Percentiles rank a stretch among this genome's conserved stretches.
These are phyloP conservation scores for Pipistrellus kuhlii DNA, from an alignment of 2,797 vertebrate genomes.

Conservation along the genomic window DNA sequence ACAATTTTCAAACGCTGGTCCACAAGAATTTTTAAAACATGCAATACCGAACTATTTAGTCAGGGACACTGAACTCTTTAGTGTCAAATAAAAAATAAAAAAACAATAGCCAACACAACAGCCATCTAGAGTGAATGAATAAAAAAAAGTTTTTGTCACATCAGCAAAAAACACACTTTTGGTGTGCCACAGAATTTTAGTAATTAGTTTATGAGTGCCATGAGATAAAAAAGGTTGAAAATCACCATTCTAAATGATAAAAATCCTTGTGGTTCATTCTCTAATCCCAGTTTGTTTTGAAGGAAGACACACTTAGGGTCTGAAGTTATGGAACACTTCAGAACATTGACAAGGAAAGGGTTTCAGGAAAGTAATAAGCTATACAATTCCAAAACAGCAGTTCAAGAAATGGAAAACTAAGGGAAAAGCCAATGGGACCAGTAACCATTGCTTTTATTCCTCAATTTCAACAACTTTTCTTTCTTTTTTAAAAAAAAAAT, in stretches of 20 bases:
- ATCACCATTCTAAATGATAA: neutral
- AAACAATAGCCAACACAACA: neutral
- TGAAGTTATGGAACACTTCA: neutral
- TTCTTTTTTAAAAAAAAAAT: too few relatives aligned
- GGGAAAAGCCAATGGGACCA: neutral
- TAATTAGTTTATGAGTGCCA: neutral
- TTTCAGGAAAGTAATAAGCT: neutral
- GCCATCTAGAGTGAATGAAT: neutral
- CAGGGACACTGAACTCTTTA: neutral
- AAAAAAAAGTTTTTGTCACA: neutral
- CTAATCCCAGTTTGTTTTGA: neutral
- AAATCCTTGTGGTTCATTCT: neutral
- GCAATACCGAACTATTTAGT: neutral
- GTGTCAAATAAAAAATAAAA: neutral
- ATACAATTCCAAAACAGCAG: neutral
- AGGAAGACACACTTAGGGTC: neutral
- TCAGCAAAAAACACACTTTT: neutral
- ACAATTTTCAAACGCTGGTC: neutral
- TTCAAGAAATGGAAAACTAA: neutral
- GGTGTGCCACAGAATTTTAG: neutral
- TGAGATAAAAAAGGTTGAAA: neutral
- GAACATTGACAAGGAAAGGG: neutral
- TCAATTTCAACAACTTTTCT: too few relatives aligned
- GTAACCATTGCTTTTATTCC: neutral
- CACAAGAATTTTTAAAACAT: neutral